Conservation (phyloP, 2,113 vertebrate species). For the Manacus vitellinus region DNA sequence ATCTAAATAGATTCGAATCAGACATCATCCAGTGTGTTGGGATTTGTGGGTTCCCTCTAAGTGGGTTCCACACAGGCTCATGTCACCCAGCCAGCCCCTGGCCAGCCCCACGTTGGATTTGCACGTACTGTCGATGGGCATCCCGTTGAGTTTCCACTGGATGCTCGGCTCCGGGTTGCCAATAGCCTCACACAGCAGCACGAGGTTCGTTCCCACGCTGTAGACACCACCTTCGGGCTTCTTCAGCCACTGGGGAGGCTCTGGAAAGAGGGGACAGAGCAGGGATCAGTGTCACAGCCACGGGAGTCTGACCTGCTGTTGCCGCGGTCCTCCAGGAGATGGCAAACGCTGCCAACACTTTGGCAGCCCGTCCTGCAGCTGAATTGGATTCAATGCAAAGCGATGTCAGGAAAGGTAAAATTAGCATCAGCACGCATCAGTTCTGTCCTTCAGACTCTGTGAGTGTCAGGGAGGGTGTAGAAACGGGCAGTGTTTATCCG, state of each 20-base stretch:
- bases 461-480: not conserved
- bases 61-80: fast-evolving
- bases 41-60: not conserved
- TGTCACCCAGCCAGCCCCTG: not conserved
- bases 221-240: conserved; percentile 83
- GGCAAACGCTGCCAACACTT: conserved; percentile 43
- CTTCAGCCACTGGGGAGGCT: conserved; percentile 87
- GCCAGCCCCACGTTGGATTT: too few species aligned
- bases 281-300: not conserved
- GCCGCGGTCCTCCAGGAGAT: conserved; percentile 43
- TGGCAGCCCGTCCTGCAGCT: not conserved
- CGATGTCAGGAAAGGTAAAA: not conserved
- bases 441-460: not conserved
- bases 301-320: not conserved
- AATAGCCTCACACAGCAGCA: conserved; percentile 83
- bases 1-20: not conserved
- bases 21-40: fast-evolving
- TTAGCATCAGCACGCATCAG: not conserved
- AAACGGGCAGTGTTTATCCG: not conserved
- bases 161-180: conserved; percentile 84
- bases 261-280: conserved; percentile 61
- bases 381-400: fast-evolving
- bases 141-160: conserved; percentile 87
- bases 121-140: conserved; percentile 79
- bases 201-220: conserved; percentile 79